Conservation (phyloP, 1,140 invertebrate species). For the Diachasma alloeum region DNA sequence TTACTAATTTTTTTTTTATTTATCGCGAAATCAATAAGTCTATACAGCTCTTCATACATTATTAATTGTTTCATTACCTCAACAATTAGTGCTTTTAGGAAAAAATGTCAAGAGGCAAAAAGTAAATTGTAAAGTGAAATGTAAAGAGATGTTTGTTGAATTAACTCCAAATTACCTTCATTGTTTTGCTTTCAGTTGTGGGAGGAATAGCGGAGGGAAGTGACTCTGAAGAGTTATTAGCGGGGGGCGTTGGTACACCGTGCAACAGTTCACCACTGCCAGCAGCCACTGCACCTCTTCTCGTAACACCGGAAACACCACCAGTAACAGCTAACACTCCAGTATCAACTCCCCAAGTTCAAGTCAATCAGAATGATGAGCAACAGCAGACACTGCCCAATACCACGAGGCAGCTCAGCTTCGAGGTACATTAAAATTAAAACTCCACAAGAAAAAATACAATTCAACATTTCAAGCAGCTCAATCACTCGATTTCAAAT, state of each 20-base stretch:
- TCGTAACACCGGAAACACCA: slow-evolving; percentile 45
- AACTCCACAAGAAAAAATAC: background rate
- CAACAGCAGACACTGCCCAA: slow-evolving; percentile 41
- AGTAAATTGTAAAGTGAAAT: background rate
- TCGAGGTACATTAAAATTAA: slow-evolving; percentile 46
- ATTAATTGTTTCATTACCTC: too few relatives aligned
- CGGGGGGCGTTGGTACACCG: slow-evolving; percentile 49
- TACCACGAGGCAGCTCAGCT: slow-evolving; percentile 57
- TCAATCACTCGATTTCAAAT: background rate
- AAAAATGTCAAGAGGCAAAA: background rate
- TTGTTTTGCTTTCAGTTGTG: slow-evolving; percentile 48
- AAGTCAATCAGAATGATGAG: slow-evolving; percentile 49
- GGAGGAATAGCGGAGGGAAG: slow-evolving; percentile 58
- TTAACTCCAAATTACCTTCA: background rate
- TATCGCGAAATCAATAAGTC: too few relatives aligned
- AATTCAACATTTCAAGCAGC: background rate
- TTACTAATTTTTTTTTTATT: too few relatives aligned
- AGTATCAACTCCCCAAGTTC: slow-evolving; percentile 32
- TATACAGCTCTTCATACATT: too few relatives aligned
- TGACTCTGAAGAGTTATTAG: slow-evolving; percentile 59
- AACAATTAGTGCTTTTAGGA: background rate
- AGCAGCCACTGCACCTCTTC: slow-evolving; percentile 33
- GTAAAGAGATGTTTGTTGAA: background rate
- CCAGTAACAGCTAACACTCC: slow-evolving; percentile 36
- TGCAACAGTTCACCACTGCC: slow-evolving; percentile 54